Base-by-base conservation (phyloP, 2,797 vertebrate species). In the Macrochelys suwanniensis region DNA sequence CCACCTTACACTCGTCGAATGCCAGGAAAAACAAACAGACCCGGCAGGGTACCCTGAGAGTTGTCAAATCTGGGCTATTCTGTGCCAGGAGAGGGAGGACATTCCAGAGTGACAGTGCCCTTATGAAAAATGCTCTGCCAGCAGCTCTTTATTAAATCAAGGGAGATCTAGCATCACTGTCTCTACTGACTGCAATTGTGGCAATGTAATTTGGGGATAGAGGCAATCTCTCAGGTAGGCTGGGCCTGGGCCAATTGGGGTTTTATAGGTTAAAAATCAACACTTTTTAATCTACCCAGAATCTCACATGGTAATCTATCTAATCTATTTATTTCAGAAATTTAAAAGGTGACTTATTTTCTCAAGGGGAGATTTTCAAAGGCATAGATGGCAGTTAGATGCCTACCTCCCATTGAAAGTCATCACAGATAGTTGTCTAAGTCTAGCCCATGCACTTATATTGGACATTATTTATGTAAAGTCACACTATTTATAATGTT, bases 81-180 rank as follows among this genome's bases (percentile, higher is more conserved):
- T 65, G 31, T 33, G 59, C 59, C 15, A n/a, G 15, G 59, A 19
- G 7, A 28, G 28, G 15, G n/a, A 26, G 26, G 26, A 17, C 59
- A 65, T 65, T 65, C 15, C 59, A 65, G 59, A 65, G 13, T 65
- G 15, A 33, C 33, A 65, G 31, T 13, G 59, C 15, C 15, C 33
- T 33, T 65, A 65, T 65, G 59, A 33, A 65, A n/a, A 33, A 65
- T n/a, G 7, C 59, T 65, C 31, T 33, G 31, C 15, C 31, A 33
- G 31, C 59, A n/a, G 0, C 31, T 11, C 7, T 47, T 59, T n/a
- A 1, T 11, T 3, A 11, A 49, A 51, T 21, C 37, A 33, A n/a
- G 45, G 23, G 37, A 53, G 21, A 61, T 59, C 37, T 33, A 33
- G 10, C 57, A 53, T 3, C 51, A 57, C 17, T 1, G 13, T 74